Percentiles rank a stretch among this genome's conserved stretches.
phyloP scores from a whole-genome alignment of 2,797 vertebrate species.

The Aythya fuligula region DNA sequence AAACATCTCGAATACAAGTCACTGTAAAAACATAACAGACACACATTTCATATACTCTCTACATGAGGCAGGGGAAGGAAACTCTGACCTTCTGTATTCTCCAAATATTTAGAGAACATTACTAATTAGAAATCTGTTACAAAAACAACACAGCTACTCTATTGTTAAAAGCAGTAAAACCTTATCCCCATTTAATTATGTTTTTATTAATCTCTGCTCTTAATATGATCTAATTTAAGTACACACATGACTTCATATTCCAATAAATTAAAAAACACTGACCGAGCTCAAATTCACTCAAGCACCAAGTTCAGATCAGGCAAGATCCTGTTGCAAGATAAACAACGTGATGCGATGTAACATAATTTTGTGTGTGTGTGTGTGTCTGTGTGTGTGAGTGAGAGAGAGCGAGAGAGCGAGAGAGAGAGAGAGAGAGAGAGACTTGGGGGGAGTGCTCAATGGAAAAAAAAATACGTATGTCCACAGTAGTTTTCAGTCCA shows the following conservation, averaged over 20 bases:
- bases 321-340: slow-evolving; percentile 66
- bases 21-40: background rate
- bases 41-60: background rate
- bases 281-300: slow-evolving; percentile 53
- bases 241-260: slow-evolving; percentile 36
- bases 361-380: background rate
- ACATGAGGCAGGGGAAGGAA: background rate
- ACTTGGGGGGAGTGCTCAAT: background rate
- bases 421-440: background rate
- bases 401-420: background rate
- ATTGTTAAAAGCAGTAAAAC: slow-evolving; percentile 28
- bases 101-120: background rate
- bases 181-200: background rate
- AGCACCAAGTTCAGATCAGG: slow-evolving; percentile 44
- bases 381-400: background rate
- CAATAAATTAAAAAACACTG: slow-evolving; percentile 46
- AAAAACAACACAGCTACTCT: background rate
- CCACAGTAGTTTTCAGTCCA: slow-evolving; percentile 32
- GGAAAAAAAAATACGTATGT: slow-evolving; percentile 24
- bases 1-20: background rate
- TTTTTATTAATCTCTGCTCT: slow-evolving; percentile 30
- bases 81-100: background rate
- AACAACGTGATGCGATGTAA: slow-evolving; percentile 42
- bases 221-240: slow-evolving; percentile 31
- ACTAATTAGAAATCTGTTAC: background rate